Evolutionary conservation across 1,140 invertebrate genomes (phyloP).

Genomic region (Drosophila simulans): DNA sequence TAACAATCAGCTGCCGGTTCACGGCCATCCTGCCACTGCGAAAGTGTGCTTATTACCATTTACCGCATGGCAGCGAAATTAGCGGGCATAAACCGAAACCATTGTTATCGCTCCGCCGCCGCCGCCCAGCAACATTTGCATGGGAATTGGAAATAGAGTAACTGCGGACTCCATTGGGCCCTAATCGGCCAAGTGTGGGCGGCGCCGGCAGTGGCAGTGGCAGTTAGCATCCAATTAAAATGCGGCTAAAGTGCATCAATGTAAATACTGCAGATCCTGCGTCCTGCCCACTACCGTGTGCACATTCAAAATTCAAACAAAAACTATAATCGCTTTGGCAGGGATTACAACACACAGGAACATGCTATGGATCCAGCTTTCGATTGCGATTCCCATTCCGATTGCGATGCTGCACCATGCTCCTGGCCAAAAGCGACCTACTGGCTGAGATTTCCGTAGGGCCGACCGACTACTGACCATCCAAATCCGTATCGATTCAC

Average conservation of each 20-base stretch:
- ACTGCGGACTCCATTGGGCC: conserved; percentile 54
- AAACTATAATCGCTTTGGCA: conserved; percentile 68
- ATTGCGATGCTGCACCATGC: no score
- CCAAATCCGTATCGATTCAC: conserved; percentile 19
- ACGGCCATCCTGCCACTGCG: neutral
- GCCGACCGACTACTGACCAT: conserved; percentile 6
- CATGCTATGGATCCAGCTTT: conserved; percentile 17
- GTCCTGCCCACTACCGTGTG: neutral
- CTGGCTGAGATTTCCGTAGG: conserved; percentile 26
- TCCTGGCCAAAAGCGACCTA: conserved; percentile 4
- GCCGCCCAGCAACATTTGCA: conserved; percentile 51
- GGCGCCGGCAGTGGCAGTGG: neutral
- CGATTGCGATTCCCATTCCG: neutral
- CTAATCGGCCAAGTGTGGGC: conserved; percentile 58
- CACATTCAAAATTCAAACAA: conserved; percentile 61
- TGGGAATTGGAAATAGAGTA: conserved; percentile 69
- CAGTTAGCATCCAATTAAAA: conserved; percentile 70
- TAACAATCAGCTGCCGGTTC: conserved; percentile 54
- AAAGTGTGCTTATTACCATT: conserved; percentile 16
- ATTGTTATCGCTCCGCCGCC: conserved; percentile 43
- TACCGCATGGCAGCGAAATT: conserved; percentile 48
- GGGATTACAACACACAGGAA: conserved; percentile 63
- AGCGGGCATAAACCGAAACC: conserved; percentile 27
- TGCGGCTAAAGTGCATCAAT: conserved; percentile 55
- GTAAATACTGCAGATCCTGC: conserved; percentile 44